phyloP scores from a whole-genome alignment of 2,888 invertebrate genomes.

The Coremacera marginata region DNA sequence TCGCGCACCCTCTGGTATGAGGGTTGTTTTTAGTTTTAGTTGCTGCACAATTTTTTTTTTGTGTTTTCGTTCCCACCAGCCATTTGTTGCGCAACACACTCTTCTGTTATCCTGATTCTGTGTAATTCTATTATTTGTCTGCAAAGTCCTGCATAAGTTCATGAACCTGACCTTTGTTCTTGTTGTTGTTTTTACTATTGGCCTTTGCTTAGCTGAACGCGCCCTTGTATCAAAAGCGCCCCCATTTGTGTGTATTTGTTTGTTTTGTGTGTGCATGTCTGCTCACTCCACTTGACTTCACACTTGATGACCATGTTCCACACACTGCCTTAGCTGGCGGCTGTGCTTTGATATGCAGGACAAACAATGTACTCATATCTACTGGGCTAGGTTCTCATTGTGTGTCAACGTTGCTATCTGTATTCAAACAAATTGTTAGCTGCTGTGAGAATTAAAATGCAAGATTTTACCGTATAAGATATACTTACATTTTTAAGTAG shows the following conservation, averaged over 20 bases:
- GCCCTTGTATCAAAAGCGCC: not conserved
- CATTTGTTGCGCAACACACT: constrained; percentile 16
- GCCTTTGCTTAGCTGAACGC: too few species aligned
- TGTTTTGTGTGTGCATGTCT: not conserved
- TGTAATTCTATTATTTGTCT: constrained; percentile 31
- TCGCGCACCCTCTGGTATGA: not conserved
- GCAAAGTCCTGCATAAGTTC: not conserved
- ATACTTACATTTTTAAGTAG: too few species aligned
- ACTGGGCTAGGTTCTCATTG: not conserved
- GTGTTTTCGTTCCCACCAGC: constrained; percentile 15
- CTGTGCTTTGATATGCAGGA: constrained; percentile 18
- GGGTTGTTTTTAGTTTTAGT: not conserved
- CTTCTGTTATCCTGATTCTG: constrained; percentile 11
- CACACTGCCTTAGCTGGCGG: not conserved
- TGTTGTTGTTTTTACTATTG: not conserved
- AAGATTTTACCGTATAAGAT: too few species aligned
- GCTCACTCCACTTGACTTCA: constrained; percentile 19
- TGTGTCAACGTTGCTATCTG: not conserved
- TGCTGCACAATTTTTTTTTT: constrained; percentile 8
- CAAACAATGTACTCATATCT: not conserved
- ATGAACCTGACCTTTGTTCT: not conserved
- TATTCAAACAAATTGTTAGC: not conserved
- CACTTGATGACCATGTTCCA: constrained; percentile 2
- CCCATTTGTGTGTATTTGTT: constrained; percentile 1
- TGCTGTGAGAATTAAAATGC: too few species aligned